phyloP scores from a whole-genome alignment of 2,113 vertebrate genomes.

The Lontra canadensis region DNA sequence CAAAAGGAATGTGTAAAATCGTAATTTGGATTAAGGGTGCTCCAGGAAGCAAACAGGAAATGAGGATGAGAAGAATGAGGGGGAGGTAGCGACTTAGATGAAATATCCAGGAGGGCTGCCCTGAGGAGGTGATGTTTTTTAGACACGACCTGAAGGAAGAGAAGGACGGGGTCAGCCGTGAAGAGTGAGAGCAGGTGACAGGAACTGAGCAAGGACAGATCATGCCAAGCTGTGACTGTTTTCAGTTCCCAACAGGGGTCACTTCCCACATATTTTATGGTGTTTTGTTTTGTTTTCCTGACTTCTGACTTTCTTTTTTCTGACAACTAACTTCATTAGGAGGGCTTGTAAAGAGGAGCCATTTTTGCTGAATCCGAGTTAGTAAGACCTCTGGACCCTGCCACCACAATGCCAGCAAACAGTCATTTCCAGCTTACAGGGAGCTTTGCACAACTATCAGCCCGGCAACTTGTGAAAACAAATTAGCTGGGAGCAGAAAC shows the following conservation, averaged over 20 bases:
- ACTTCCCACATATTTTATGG: not conserved
- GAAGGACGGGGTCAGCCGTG: not conserved
- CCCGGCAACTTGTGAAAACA: not conserved
- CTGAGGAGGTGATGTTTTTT: not conserved
- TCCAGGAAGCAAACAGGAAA: not conserved
- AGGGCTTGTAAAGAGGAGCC: not conserved
- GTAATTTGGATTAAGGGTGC: not conserved
- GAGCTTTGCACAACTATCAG: not conserved
- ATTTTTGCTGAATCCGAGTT: not conserved
- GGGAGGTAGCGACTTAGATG: not conserved
- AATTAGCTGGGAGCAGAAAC: not conserved
- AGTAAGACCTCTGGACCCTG: not conserved
- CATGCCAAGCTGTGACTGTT: not conserved
- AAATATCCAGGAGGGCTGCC: not conserved
- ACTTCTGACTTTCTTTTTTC: not conserved
- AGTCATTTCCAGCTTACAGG: too few relatives aligned
- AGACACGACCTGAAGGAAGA: not conserved
- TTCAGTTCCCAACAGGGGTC: not conserved
- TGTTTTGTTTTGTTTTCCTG: not conserved
- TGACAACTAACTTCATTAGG: not conserved
- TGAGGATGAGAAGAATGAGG: not conserved
- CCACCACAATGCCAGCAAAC: fast-evolving
- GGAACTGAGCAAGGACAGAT: not conserved
- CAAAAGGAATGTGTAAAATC: not conserved
- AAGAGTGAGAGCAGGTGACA: not conserved